Conservation (phyloP, 1,140 invertebrate genomes). For the Drosophila ironensis region DNA sequence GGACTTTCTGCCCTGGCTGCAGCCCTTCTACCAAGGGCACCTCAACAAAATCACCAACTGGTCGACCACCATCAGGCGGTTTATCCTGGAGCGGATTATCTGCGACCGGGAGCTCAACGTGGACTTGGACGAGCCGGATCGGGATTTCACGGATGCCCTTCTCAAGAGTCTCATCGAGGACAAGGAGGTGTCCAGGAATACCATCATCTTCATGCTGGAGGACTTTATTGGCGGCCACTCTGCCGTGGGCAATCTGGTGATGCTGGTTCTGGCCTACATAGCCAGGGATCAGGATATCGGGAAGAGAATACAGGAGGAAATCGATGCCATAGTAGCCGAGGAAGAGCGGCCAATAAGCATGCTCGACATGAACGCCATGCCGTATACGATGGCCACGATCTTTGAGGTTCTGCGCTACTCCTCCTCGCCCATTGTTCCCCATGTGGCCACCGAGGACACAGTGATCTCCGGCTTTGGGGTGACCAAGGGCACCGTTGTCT, state of each 20-base stretch:
- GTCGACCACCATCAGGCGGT: slow-evolving; percentile 87
- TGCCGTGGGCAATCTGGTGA: slow-evolving; percentile 91
- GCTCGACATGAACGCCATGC: slow-evolving; percentile 86
- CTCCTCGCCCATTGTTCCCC: slow-evolving; percentile 94
- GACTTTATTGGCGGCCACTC: slow-evolving; percentile 94
- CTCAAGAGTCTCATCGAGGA: slow-evolving; percentile 86
- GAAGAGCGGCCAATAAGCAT: slow-evolving; percentile 84
- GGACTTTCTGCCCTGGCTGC: slow-evolving; percentile 92
- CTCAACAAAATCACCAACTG: slow-evolving; percentile 87
- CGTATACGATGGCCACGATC: slow-evolving; percentile 92
- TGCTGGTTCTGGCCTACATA: slow-evolving; percentile 88
- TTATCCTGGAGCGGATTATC: slow-evolving; percentile 89
- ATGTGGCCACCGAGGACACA: slow-evolving; percentile 91
- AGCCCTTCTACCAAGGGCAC: slow-evolving; percentile 87
- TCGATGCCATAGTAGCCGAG: slow-evolving; percentile 84
- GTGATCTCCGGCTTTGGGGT: slow-evolving; percentile 89
- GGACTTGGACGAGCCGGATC: slow-evolving; percentile 83
- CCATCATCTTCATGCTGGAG: slow-evolving; percentile 90
- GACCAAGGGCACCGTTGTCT: slow-evolving; percentile 90
- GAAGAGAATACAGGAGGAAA: slow-evolving; percentile 87
- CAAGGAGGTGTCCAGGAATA: slow-evolving; percentile 85
- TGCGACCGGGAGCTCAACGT: slow-evolving; percentile 84
- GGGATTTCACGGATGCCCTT: slow-evolving; percentile 90
- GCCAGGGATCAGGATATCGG: slow-evolving; percentile 86
- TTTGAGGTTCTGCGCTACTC: slow-evolving; percentile 90